A percentile compares a stretch with the other conserved stretches of the same genome.
Evolutionary conservation across 2,113 vertebrate species (phyloP).

Genomic region (Elephas maximus): DNA sequence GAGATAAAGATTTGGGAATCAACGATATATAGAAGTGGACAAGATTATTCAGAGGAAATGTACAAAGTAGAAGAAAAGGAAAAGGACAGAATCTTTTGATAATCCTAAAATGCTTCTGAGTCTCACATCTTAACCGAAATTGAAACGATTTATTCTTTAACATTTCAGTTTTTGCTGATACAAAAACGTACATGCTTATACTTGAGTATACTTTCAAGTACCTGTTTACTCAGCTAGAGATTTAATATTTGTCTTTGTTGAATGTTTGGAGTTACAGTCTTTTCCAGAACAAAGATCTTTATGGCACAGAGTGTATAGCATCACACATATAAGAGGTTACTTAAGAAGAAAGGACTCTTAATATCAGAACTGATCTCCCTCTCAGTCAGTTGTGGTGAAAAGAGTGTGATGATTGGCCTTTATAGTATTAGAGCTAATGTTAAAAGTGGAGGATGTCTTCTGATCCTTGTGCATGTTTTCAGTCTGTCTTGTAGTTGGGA

Average conservation of each 20-base stretch:
- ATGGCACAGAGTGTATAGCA: neutral
- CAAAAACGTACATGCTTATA: conserved; percentile 25
- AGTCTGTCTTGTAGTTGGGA: conserved; percentile 23
- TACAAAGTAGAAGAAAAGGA: neutral
- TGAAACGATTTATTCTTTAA: conserved; percentile 50
- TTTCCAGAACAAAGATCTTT: conserved; percentile 34
- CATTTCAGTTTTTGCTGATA: conserved; percentile 59
- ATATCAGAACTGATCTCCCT: neutral
- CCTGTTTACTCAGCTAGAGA: conserved; percentile 54
- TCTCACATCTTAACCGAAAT: conserved; percentile 45
- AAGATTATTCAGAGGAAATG: conserved; percentile 31
- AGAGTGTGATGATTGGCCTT: conserved; percentile 19
- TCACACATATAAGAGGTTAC: neutral
- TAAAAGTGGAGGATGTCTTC: conserved; percentile 29
- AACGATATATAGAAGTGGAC: neutral
- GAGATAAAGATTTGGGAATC: neutral
- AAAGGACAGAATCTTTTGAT: conserved; percentile 28
- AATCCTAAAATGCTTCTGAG: conserved; percentile 55
- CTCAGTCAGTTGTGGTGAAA: neutral
- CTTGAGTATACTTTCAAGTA: conserved; percentile 60
- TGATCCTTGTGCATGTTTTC: conserved; percentile 25
- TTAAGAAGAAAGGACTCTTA: conserved; percentile 11
- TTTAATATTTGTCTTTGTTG: conserved; percentile 57
- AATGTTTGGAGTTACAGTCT: conserved; percentile 43
- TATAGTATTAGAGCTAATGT: conserved; percentile 33